Percentiles rank a stretch among this genome's conserved stretches.
Conservation (phyloP, 2,888 invertebrate genomes). For the Carterocephalus palaemon region DNA sequence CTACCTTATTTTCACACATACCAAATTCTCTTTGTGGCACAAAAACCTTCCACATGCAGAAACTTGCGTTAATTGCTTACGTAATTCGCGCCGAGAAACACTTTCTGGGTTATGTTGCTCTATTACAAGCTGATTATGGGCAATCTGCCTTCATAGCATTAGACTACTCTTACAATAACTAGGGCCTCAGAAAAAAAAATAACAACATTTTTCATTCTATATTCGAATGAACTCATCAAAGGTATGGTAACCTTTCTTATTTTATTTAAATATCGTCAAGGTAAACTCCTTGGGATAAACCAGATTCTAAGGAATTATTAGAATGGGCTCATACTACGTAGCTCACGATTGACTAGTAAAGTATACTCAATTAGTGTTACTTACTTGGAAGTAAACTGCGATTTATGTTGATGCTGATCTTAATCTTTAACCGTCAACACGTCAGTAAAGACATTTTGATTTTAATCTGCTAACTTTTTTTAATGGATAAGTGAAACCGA, state of each 20-base stretch:
- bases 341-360: slow-evolving; percentile 20
- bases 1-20: not conserved
- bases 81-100: slow-evolving; percentile 37
- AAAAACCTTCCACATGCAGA: slow-evolving; percentile 36
- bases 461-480: too few relatives aligned
- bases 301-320: slow-evolving; percentile 28
- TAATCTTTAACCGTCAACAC: not conserved
- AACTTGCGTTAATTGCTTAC: slow-evolving; percentile 41
- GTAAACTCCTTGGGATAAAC: slow-evolving; percentile 44
- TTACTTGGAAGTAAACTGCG: slow-evolving; percentile 2
- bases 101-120: slow-evolving; percentile 36
- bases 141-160: slow-evolving; percentile 11
- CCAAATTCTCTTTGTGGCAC: slow-evolving; percentile 35
- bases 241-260: slow-evolving; percentile 53
- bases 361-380: slow-evolving; percentile 9
- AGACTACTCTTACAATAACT: too few relatives aligned
- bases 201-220: slow-evolving; percentile 1
- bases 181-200: too few relatives aligned
- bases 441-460: not conserved
- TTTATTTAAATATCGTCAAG: slow-evolving; percentile 53
- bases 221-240: slow-evolving; percentile 40
- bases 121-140: slow-evolving; percentile 23
- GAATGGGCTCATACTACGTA: slow-evolving; percentile 5
- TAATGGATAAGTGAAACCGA: too few relatives aligned
- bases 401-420: slow-evolving; percentile 3